These are phyloP conservation scores for Rhynchomys soricoides DNA, from an alignment of 2,113 vertebrate genomes.

Conservation along the genomic window DNA sequence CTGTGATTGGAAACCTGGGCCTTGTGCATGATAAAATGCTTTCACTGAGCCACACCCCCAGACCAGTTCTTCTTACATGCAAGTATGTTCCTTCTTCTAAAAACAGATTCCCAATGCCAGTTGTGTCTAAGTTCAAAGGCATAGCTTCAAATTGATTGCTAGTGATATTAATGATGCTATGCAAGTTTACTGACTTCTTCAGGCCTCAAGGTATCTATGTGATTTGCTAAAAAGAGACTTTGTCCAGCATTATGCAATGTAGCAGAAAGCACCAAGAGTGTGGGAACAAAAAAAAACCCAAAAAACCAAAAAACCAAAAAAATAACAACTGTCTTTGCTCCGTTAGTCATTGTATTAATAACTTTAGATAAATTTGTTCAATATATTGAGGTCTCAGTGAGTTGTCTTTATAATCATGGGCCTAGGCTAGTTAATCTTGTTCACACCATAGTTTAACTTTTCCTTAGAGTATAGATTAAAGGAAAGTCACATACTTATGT, in stretches of 20 bases:
- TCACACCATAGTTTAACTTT: background rate
- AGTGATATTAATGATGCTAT: background rate
- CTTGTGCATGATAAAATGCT: background rate
- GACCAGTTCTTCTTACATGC: background rate
- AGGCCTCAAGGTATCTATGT: background rate
- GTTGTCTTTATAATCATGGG: background rate
- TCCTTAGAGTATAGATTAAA: background rate
- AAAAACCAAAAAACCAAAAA: too few species aligned
- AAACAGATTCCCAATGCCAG: background rate
- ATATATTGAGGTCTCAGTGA: background rate
- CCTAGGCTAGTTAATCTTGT: background rate
- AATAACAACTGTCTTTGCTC: background rate
- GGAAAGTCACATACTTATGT: background rate
- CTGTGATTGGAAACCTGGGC: background rate
- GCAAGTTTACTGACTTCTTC: background rate
- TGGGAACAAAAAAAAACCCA: background rate
- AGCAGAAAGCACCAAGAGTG: background rate
- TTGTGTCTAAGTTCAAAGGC: conserved; percentile 42
- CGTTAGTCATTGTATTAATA: background rate
- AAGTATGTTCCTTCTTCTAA: background rate
- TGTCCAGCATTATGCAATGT: background rate
- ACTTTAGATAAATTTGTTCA: background rate
- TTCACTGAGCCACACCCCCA: background rate
- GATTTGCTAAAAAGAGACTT: background rate
- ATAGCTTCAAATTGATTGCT: background rate